Base-by-base conservation (phyloP, 2,888 invertebrate genomes). In the Spodoptera exigua region DNA sequence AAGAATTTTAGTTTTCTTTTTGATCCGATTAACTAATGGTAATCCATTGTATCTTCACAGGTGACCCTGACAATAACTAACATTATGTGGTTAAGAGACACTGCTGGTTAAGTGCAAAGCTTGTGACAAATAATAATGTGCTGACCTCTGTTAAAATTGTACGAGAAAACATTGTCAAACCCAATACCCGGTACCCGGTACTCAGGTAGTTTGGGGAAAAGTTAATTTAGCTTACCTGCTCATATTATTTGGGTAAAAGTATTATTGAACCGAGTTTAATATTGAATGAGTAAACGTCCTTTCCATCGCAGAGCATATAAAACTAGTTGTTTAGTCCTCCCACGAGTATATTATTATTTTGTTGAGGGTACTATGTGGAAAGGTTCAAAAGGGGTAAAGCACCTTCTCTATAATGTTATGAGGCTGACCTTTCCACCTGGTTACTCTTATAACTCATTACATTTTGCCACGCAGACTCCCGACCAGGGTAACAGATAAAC, bases 361-460 rank as follows among this genome's bases (percentile, higher is more conserved):
- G 51, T 41, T 32, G 43, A 35, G 14, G 43, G 21, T 21, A 36
- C 32, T 18, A 48, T 17, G 52, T 7, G 40, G 10, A 40, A 37
- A 21, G 34, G 47, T 60, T 41, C 10, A 18, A 21, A 36, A 49
- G 35, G 60, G 51, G 36, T 40, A 37, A 37, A 18, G 16, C 18
- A 16, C n/a, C 32, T 35, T 36, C 47, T 47, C 47, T 32, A 1
- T 66, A 72, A 58, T 72, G 44, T 27, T 27, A 55, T 48, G 60
- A 60, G 7, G 41, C 52, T 60, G 55, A 66, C 68, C 68, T 66
- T 60, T 69, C 48, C 41, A 66, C 60, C 61, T 66, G 73, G 68
- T 66, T 72, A 56, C 68, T 52, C 67, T 55, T 55, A 52, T 39
- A 59, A 48, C 35, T 66, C 60, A 55, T 60, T 72, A 69, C 60